Evolutionary conservation across 2,797 vertebrate genomes (phyloP).

Genomic region (Galaxias olidus): DNA sequence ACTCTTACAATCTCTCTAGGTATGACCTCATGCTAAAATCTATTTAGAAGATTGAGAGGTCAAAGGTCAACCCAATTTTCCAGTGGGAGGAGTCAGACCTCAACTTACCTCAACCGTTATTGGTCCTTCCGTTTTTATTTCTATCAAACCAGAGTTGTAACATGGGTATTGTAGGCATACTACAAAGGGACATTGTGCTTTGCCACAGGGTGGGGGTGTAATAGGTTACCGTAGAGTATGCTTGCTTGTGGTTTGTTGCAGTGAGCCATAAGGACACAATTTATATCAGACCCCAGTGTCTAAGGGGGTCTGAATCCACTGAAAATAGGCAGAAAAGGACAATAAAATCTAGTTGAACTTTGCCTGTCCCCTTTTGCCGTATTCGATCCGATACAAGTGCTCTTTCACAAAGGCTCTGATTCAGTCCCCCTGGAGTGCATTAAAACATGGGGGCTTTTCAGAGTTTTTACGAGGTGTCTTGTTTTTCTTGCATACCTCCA

Average conservation of each 20-base stretch:
- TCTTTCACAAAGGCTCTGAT: conserved; percentile 62
- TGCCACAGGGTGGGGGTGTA: conserved; percentile 15
- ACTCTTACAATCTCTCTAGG: background rate
- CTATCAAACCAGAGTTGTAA: background rate
- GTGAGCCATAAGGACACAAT: conserved; percentile 24
- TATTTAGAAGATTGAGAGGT: conserved; percentile 63
- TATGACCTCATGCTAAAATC: conserved; percentile 36
- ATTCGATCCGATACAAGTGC: conserved; percentile 53
- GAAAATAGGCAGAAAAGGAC: conserved; percentile 41
- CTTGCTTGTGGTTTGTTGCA: conserved; percentile 33
- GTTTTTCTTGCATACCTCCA: conserved; percentile 70
- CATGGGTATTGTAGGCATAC: background rate
- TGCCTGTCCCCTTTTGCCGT: conserved; percentile 58
- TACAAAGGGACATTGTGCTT: conserved; percentile 15
- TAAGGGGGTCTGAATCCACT: conserved; percentile 33
- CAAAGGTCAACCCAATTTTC: conserved; percentile 36
- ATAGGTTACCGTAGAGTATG: conserved; percentile 8
- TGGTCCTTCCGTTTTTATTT: background rate
- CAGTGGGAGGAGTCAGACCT: conserved; percentile 42
- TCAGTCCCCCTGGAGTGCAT: conserved; percentile 56
- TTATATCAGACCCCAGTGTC: conserved; percentile 22
- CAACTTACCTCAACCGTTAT: conserved; percentile 22
- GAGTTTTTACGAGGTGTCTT: conserved; percentile 74
- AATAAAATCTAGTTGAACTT: conserved; percentile 59
- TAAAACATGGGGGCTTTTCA: conserved; percentile 67